Percentiles rank a stretch among this genome's conserved stretches.
Evolutionary conservation across 1,140 invertebrate species (phyloP).

Genomic region (Drosophila miranda): DNA sequence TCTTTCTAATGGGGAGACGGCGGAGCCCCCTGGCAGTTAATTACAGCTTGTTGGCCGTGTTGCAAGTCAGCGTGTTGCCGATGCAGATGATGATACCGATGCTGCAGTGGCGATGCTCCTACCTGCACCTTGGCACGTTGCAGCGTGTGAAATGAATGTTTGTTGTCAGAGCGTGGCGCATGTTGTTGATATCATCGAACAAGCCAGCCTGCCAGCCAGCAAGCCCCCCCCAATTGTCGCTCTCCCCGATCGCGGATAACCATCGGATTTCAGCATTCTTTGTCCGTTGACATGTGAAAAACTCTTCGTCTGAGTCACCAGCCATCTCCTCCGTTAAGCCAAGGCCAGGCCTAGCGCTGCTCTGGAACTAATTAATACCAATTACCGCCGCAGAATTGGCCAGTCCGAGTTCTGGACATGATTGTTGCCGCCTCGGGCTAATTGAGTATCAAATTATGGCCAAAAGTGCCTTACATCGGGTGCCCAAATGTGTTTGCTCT

Average conservation of each 20-base stretch:
- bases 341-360: conserved; percentile 15
- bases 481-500: conserved; percentile 7
- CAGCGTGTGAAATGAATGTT: conserved; percentile 71
- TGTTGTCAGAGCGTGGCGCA: conserved; percentile 65
- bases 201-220: conserved; percentile 38
- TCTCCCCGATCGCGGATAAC: conserved; percentile 31
- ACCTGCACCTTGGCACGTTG: conserved; percentile 44
- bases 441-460: conserved; percentile 66
- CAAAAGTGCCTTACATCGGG: conserved; percentile 48
- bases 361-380: conserved; percentile 35
- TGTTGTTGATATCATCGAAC: conserved; percentile 74
- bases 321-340: conserved; percentile 6
- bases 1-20: conserved; percentile 62
- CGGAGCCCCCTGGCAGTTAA: conserved; percentile 45
- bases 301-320: conserved; percentile 40
- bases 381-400: conserved; percentile 51
- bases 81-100: conserved; percentile 31
- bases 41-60: conserved; percentile 71
- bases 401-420: conserved; percentile 25
- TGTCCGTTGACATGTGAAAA: conserved; percentile 58
- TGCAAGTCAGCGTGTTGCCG: conserved; percentile 74
- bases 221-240: conserved; percentile 11
- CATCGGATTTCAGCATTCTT: conserved; percentile 51
- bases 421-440: conserved; percentile 65
- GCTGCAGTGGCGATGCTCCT: not conserved